Conservation (phyloP, 1,140 invertebrate genomes). For the Bombus fervidus region DNA sequence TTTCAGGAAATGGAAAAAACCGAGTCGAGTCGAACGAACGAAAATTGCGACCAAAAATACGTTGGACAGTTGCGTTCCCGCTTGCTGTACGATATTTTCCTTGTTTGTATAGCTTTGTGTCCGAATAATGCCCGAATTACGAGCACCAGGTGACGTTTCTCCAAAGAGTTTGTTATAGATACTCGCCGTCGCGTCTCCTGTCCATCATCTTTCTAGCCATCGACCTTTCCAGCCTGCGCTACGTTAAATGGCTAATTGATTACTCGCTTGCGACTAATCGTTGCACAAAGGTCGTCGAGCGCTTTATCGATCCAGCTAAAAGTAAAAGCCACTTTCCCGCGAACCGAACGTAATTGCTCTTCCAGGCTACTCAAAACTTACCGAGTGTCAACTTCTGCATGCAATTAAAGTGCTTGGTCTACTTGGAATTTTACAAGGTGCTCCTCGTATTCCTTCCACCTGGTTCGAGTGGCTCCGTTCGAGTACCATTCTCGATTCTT, state of each 20-base stretch:
- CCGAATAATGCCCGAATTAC: background rate
- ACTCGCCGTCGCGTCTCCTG: background rate
- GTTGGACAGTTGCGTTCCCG: too few relatives aligned
- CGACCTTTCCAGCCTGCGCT: conserved; percentile 8
- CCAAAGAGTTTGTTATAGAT: too few relatives aligned
- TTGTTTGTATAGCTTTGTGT: background rate
- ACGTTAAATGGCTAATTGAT: conserved; percentile 35
- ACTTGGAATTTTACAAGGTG: conserved; percentile 19
- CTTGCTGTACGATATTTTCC: background rate
- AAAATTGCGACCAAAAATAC: too few relatives aligned
- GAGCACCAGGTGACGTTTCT: too few relatives aligned
- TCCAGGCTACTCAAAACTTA: conserved; percentile 18
- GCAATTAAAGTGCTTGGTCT: conserved; percentile 25
- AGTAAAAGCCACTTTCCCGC: conserved; percentile 45
- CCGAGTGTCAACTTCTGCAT: conserved; percentile 15
- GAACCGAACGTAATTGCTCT: conserved; percentile 26
- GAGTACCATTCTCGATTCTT: background rate
- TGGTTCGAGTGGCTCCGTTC: background rate
- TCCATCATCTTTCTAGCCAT: background rate
- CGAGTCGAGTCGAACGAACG: background rate
- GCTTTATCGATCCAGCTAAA: conserved; percentile 35
- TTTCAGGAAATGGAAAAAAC: conserved; percentile 19
- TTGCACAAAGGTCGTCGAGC: conserved; percentile 31
- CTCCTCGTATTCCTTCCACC: background rate
- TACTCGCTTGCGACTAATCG: conserved; percentile 29